These are phyloP conservation scores for Cyclina sinensis DNA, from an alignment of 1,140 invertebrate species.

Conservation along the genomic window DNA sequence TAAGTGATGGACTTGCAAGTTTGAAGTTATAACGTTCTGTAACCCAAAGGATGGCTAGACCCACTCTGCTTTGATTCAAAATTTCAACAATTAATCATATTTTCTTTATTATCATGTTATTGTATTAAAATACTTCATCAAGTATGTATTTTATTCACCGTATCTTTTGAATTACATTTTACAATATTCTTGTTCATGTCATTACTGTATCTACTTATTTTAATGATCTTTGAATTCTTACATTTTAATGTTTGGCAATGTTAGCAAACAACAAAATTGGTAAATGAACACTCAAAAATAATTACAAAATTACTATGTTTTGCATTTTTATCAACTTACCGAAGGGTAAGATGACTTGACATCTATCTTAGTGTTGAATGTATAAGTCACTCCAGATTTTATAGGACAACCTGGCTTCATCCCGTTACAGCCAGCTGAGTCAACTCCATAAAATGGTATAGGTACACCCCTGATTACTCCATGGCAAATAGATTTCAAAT, in stretches of 20 bases:
- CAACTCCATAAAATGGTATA: conserved; percentile 90
- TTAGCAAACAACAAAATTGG: neutral
- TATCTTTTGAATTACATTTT: too few species aligned
- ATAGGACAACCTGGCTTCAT: conserved; percentile 91
- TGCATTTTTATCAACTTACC: conserved; percentile 45
- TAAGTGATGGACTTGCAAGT: too few species aligned
- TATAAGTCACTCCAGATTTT: conserved; percentile 88
- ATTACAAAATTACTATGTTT: neutral
- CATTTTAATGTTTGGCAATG: neutral
- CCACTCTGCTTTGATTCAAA: too few species aligned
- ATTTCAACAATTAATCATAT: too few species aligned
- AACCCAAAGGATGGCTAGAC: too few species aligned
- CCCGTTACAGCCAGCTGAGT: conserved; percentile 90
- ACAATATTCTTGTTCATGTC: too few species aligned
- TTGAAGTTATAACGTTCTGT: too few species aligned
- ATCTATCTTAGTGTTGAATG: conserved; percentile 88
- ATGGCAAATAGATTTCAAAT: conserved; percentile 83
- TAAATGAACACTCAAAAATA: too few species aligned
- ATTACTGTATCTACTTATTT: neutral
- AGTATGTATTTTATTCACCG: too few species aligned
- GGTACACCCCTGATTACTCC: conserved; percentile 91
- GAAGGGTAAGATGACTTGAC: conserved; percentile 60
- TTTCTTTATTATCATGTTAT: too few species aligned
- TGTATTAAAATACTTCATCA: too few species aligned
- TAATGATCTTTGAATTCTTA: neutral